phyloP scores from a whole-genome alignment of 1,140 invertebrate genomes.

The Tetragnatha versicolor region DNA sequence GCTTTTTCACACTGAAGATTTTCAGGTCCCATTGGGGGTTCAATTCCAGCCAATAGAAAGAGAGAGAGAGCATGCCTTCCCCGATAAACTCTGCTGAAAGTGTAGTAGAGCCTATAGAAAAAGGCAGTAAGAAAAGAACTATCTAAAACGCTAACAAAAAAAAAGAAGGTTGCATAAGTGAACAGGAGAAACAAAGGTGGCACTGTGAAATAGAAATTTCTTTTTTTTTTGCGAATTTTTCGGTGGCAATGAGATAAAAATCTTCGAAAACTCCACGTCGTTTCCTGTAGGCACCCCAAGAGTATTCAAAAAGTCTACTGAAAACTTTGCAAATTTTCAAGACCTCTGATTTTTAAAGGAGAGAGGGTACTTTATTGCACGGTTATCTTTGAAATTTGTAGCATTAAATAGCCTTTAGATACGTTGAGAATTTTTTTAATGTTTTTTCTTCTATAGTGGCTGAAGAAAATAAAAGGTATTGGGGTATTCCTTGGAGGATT shows the following conservation, averaged over 20 bases:
- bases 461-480: background rate
- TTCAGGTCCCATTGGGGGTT: background rate
- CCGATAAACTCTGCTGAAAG: background rate
- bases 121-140: background rate
- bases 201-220: too few relatives aligned
- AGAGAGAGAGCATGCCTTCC: too few relatives aligned
- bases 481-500: too few relatives aligned
- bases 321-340: slow-evolving; percentile 20
- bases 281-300: background rate
- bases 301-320: slow-evolving; percentile 19
- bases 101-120: background rate
- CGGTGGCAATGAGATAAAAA: background rate
- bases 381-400: too few relatives aligned
- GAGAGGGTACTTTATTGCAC: too few relatives aligned
- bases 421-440: too few relatives aligned
- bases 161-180: background rate
- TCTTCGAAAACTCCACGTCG: slow-evolving; percentile 4
- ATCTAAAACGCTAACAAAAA: background rate
- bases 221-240: too few relatives aligned
- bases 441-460: background rate
- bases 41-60: slow-evolving; percentile 6
- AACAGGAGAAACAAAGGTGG: too few relatives aligned
- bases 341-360: background rate
- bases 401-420: too few relatives aligned
- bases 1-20: background rate